Evolutionary conservation across 2,113 vertebrate species (phyloP), one percentile per base, ranked within the genome.

Genomic region (Drymodes brunneopygia): DNA sequence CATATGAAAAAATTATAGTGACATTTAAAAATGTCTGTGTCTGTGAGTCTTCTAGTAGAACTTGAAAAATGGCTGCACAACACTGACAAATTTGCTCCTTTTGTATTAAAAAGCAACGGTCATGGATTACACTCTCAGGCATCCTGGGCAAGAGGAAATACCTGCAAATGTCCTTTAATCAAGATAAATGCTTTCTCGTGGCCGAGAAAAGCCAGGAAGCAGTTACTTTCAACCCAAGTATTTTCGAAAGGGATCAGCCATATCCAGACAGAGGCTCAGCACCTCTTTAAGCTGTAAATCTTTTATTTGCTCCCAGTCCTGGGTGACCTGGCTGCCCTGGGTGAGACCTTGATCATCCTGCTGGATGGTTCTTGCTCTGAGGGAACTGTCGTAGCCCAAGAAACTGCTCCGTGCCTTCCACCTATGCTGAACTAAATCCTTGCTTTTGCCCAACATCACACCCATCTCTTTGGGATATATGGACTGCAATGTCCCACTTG

Each of bases 61-160:
- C 24, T 53, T 96, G 94, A 96, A 91, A 95, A 97, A 94, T 74
- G 67, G 65, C 58, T 15, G 29, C 38, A 74, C n/a, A 87, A 61
- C 81, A 67, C 19, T 90, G 67, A 94, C 56, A 94, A 86, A 96
- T 95, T 53, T 82, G 13, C 25, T 92, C 21, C n/a, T 90, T 79
- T 27, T 48, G 25, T 80, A 91, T 87, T 91, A 89, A 91, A 95
- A 96, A 77, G 62, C 40, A 80, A 47, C 0, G 2, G 53, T 69
- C 16, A 2, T 22, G 61, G 81, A 89, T 91, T 95, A 79, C 18
- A 47, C 29, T 62, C 21, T 70, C 48, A 27, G 65, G 71, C 16
- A 15, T 28, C 62, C 61, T 79, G 38, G 78, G 53, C 86, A 65
- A 86, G 75, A 74, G 60, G 31, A 90, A 92, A 83, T 78, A 91